Percentiles rank a stretch among this genome's conserved stretches.
Evolutionary conservation across 35 echinoderm and acorn worm genomes (phyloP).

Genomic region (Anneissia japonica): DNA sequence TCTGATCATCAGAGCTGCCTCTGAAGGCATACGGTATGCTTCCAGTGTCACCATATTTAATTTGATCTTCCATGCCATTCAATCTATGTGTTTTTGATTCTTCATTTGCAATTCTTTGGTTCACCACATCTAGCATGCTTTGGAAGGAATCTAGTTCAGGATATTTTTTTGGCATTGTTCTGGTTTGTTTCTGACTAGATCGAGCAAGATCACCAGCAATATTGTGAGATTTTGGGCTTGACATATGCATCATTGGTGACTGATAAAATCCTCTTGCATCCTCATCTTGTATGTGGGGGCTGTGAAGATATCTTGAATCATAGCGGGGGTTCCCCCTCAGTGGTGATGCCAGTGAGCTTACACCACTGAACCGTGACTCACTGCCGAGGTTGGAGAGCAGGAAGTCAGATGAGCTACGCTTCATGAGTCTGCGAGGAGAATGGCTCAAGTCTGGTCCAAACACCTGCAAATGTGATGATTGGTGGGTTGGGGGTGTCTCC

Average conservation of each 20-base stretch:
- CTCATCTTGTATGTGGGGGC: background rate
- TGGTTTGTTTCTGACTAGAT: background rate
- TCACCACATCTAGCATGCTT: slow-evolving; percentile 66
- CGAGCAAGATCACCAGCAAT: background rate
- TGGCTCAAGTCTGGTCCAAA: no score
- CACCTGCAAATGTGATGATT: no score
- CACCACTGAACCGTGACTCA: background rate
- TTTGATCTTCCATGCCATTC: background rate
- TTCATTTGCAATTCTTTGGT: slow-evolving; percentile 44
- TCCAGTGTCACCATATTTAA: background rate
- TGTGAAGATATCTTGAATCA: background rate
- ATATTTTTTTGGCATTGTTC: background rate
- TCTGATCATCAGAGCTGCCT: background rate
- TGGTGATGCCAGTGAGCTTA: background rate
- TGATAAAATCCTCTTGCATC: background rate
- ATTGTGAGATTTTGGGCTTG: background rate
- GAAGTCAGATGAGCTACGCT: background rate
- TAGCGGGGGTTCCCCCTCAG: background rate
- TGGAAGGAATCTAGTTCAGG: slow-evolving; percentile 54
- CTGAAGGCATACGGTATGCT: background rate
- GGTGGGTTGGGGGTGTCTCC: no score
- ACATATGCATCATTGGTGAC: background rate
- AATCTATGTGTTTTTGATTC: background rate
- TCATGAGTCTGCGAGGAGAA: background rate
- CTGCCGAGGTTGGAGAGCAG: background rate